phyloP scores from a whole-genome alignment of 2,888 invertebrate species.

The Mythimna impura region DNA sequence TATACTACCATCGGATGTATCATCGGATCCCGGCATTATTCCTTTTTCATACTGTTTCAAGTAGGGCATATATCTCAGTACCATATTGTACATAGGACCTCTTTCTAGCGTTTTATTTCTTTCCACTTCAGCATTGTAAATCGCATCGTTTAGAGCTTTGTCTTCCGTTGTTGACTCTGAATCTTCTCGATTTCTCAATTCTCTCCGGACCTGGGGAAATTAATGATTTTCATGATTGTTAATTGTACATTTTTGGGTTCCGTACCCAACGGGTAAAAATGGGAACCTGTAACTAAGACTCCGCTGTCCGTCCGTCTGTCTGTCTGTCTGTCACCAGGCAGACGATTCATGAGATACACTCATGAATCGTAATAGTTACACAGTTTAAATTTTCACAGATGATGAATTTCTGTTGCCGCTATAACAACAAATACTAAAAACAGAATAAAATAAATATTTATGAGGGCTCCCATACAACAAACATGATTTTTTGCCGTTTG shows the following conservation, averaged over 20 bases:
- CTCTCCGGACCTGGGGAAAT: constrained; percentile 68
- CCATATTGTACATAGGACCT: constrained; percentile 78
- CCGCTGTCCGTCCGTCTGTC: no score
- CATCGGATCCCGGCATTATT: constrained; percentile 60
- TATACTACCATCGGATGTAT: constrained; percentile 14
- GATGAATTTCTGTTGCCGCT: no score
- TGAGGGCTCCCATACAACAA: no score
- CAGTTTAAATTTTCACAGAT: no score
- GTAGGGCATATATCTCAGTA: constrained; percentile 80
- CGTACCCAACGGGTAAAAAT: no score
- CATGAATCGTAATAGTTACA: no score
- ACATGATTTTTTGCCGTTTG: no score
- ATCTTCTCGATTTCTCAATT: constrained; percentile 38
- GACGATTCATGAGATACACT: no score
- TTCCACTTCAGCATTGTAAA: constrained; percentile 27
- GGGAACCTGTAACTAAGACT: no score
- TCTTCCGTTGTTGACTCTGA: constrained; percentile 41
- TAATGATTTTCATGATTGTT: neutral
- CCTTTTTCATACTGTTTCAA: constrained; percentile 76
- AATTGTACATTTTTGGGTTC: neutral
- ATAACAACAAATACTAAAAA: no score
- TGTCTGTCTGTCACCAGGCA: no score
- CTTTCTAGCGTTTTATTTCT: constrained; percentile 67
- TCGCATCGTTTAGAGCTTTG: constrained; percentile 45
- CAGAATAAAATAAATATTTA: no score